phyloP scores from a whole-genome alignment of 2,113 vertebrate genomes.

The Coturnix japonica region DNA sequence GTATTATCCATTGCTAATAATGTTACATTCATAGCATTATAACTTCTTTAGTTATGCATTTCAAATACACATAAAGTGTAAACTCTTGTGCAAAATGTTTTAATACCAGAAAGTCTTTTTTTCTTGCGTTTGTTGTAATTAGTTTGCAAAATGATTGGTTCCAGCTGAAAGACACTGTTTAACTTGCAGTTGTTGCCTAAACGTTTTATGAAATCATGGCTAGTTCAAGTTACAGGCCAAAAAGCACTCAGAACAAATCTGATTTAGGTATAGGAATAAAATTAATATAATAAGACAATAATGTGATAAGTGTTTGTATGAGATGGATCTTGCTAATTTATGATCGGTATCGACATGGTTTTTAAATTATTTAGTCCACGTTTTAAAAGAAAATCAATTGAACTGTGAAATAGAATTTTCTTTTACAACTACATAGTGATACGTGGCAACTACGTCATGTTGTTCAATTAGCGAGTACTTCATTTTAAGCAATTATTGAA shows the following conservation, averaged over 20 bases:
- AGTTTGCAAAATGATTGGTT: background rate
- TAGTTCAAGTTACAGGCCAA: background rate
- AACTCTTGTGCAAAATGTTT: background rate
- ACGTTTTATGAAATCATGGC: background rate
- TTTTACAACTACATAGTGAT: background rate
- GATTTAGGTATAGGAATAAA: background rate
- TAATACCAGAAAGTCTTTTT: background rate
- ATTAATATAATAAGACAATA: background rate
- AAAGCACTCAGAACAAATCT: background rate
- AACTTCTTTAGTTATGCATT: background rate
- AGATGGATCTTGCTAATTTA: background rate
- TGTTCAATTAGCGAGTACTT: background rate
- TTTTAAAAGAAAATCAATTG: background rate
- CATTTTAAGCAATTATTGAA: background rate
- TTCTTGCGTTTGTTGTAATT: background rate
- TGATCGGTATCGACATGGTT: background rate
- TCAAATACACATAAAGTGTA: background rate
- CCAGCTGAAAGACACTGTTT: background rate
- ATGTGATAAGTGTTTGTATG: background rate
- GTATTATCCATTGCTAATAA: background rate
- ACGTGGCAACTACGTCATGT: background rate
- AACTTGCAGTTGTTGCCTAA: background rate
- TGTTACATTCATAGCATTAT: background rate
- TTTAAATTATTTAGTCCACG: background rate
- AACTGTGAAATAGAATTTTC: background rate